Evolutionary conservation across 2,888 invertebrate species (phyloP).

Genomic region (Phrixothrix hirtus): DNA sequence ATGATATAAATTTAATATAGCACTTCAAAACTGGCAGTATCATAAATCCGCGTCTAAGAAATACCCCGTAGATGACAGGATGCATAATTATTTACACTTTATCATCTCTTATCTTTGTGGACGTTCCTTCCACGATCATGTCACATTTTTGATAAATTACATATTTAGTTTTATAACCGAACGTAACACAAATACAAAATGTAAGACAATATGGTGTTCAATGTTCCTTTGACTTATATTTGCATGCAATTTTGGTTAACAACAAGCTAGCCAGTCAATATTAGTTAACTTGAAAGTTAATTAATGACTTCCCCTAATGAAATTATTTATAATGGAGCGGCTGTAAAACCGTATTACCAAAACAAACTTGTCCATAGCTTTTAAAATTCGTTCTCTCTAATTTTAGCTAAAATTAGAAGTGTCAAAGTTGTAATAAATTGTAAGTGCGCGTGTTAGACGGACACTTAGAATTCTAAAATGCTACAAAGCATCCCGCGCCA

Average conservation of each 20-base stretch:
- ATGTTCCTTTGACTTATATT: not conserved
- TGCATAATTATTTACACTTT: constrained; percentile 39
- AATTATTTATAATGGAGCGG: not conserved
- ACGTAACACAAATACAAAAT: not conserved
- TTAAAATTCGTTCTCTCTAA: not conserved
- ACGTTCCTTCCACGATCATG: constrained; percentile 27
- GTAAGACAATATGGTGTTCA: not conserved
- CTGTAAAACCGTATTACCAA: not conserved
- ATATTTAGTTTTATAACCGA: constrained; percentile 19
- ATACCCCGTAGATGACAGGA: constrained; percentile 35
- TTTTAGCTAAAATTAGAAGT: not conserved
- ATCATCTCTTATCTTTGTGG: constrained; percentile 35
- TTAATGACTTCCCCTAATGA: not conserved
- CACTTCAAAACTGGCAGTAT: constrained; percentile 14
- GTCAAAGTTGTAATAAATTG: not conserved
- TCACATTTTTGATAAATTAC: constrained; percentile 23
- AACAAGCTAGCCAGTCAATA: not conserved
- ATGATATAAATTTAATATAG: constrained; percentile 21
- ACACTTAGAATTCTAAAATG: not conserved
- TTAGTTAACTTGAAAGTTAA: not conserved
- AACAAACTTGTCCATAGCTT: not conserved
- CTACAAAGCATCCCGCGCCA: not conserved
- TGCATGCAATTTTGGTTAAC: not conserved
- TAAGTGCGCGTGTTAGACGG: not conserved
- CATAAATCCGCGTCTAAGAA: constrained; percentile 26